phyloP scores from a whole-genome alignment of 2,113 vertebrate genomes.

The Herpailurus yagouaroundi region DNA sequence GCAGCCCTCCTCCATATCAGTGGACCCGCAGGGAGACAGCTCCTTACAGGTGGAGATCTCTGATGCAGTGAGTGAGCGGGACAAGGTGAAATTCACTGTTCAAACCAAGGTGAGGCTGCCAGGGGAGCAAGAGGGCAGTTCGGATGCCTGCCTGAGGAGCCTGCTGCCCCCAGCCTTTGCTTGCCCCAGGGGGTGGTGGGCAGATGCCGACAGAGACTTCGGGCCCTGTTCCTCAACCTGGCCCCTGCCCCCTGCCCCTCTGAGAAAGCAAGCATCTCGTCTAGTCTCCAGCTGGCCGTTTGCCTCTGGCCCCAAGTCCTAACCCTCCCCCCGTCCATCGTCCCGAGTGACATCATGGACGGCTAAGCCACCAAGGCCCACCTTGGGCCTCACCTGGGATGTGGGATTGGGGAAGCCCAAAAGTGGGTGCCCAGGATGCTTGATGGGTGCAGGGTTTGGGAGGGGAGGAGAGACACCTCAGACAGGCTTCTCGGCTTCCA shows the following conservation, averaged over 20 bases:
- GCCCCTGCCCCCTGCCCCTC: neutral
- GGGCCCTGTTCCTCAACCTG: neutral
- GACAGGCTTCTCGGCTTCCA: neutral
- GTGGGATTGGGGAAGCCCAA: neutral
- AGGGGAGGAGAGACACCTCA: neutral
- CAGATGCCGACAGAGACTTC: neutral
- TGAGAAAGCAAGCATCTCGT: neutral
- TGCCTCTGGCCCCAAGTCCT: neutral
- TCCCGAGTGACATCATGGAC: neutral
- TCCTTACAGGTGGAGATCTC: constrained; percentile 69
- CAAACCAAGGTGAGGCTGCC: constrained; percentile 68
- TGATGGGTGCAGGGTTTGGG: neutral
- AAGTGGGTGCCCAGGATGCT: neutral
- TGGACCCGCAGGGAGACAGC: constrained; percentile 57
- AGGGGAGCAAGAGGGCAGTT: rapidly evolving
- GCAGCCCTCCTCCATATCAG: neutral
- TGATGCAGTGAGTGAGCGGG: constrained; percentile 61
- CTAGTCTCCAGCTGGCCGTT: neutral
- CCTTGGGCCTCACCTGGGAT: neutral
- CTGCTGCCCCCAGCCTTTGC: neutral
- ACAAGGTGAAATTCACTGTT: constrained; percentile 78
- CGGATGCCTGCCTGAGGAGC: neutral
- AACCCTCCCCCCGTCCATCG: no score
- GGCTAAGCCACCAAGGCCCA: neutral
- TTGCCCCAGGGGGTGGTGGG: neutral